Evolutionary conservation across 2,797 vertebrate genomes (phyloP), one percentile per base, ranked within the genome.

Genomic region (Mycteria americana): DNA sequence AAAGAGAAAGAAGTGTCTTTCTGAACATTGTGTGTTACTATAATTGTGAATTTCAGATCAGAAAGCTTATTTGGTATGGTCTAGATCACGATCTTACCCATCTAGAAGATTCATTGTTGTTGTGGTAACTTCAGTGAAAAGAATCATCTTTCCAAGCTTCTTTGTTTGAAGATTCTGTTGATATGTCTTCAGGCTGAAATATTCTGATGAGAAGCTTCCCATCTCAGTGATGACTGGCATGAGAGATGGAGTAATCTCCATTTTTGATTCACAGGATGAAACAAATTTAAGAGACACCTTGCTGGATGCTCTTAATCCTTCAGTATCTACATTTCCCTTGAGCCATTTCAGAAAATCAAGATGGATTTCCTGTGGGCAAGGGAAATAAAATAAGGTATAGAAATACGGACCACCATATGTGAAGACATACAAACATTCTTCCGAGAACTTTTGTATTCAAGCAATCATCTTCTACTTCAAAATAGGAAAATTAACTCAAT

Each of bases 101-200:
- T 99, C 99, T 65, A 99, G 96, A 39, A 99, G 98, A 86, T 98
- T 98, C 99, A 99, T 99, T 51, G 99, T 99, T 4, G 98, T 98
- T 1, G 98, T 95, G 19, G 98, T 98, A 27, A 99, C 98, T 81
- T 99, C 99, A 2, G 98, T 88, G 27, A 99, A 99, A 41, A 99
- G 98, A 62, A 99, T 21, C 6, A 98, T 97, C 91, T 97, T 99
- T 0, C 99, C 99, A 59, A 99, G 98, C 1, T 88, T 95, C 54
- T 89, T 96, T 48, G 98, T 99, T 54, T 97, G 98, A 93, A 99
- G 98, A 85, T 99, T 98, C 82, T 98, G 95, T 33, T 91, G 95
- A 85, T 99, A 99, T 1, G 91, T 98, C 46, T 98, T 92, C 53
- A 99, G 89, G 92, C 74, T 97, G 96, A 99, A 99, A n/a, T 98